phyloP scores from a whole-genome alignment of 2,888 invertebrate species.

The Chrysotoxum bicinctum region DNA sequence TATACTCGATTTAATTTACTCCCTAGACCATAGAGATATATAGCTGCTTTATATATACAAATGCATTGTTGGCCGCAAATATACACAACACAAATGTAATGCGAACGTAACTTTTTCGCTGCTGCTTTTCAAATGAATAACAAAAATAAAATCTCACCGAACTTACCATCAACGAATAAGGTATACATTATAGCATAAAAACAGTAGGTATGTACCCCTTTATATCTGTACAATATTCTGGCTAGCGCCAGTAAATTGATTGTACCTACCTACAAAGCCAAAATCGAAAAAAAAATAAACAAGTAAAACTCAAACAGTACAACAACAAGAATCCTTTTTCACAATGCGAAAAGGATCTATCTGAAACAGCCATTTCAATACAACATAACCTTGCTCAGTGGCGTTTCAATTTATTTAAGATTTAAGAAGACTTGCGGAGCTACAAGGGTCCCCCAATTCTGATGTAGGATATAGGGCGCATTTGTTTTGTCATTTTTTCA shows the following conservation, averaged over 20 bases:
- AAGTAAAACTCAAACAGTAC: not conserved
- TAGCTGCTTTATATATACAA: not conserved
- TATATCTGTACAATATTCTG: not conserved
- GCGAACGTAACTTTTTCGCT: constrained; percentile 35
- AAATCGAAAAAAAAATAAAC: not conserved
- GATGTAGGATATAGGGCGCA: too few relatives aligned
- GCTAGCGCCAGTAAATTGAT: constrained; percentile 36
- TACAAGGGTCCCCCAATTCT: not conserved
- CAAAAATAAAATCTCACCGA: constrained; percentile 28
- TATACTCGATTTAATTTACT: constrained; percentile 49
- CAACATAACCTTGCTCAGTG: not conserved
- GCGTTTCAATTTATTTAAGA: constrained; percentile 8
- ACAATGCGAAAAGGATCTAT: constrained; percentile 56
- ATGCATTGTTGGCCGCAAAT: constrained; percentile 9
- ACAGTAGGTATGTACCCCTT: not conserved
- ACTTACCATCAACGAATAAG: not conserved
- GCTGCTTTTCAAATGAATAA: constrained; percentile 18
- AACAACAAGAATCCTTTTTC: constrained; percentile 29
- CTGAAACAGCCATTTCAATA: constrained; percentile 57
- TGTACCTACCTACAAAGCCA: constrained; percentile 11
- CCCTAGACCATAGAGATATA: not conserved
- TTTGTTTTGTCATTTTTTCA: too few relatives aligned
- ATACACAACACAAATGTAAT: constrained; percentile 14
- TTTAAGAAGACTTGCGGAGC: not conserved
- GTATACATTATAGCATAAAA: not conserved